phyloP scores from a whole-genome alignment of 2,113 vertebrate genomes.

The Eretmodus cyanostictus region DNA sequence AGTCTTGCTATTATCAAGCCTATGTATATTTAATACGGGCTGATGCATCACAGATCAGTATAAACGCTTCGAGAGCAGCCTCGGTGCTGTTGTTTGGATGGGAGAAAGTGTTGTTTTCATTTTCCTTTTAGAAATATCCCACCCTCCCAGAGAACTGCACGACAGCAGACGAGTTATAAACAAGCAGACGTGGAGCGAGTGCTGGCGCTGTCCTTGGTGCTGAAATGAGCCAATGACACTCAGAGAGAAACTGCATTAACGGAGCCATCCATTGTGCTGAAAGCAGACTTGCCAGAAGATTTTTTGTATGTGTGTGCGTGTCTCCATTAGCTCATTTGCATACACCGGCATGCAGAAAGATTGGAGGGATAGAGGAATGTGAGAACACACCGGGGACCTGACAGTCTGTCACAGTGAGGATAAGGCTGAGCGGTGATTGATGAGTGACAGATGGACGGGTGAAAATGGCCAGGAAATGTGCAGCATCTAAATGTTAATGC shows the following conservation, averaged over 20 bases:
- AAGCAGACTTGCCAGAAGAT: not conserved
- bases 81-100: slow-evolving; percentile 1
- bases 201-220: slow-evolving; percentile 40
- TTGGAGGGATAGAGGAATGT: slow-evolving; percentile 21
- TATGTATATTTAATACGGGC: not conserved
- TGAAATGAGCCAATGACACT: slow-evolving; percentile 12
- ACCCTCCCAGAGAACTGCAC: not conserved
- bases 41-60: not conserved
- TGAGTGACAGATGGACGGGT: slow-evolving; percentile 47
- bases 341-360: not conserved
- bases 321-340: slow-evolving; percentile 11
- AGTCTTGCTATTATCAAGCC: not conserved
- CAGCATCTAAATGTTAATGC: not conserved
- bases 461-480: slow-evolving; percentile 1
- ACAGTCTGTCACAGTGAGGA: slow-evolving; percentile 33
- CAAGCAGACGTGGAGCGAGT: not conserved
- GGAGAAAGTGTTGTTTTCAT: not conserved
- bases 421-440: slow-evolving; percentile 49
- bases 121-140: not conserved
- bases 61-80: not conserved
- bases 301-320: not conserved
- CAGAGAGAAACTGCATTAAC: not conserved
- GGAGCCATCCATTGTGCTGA: slow-evolving; percentile 39
- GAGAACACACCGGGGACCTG: slow-evolving; percentile 32
- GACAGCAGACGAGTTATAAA: not conserved